A percentile compares a stretch with the other conserved stretches of the same genome.
These are phyloP conservation scores for Heliconius hortense DNA, from an alignment of 2,888 invertebrate genomes.

Conservation along the genomic window DNA sequence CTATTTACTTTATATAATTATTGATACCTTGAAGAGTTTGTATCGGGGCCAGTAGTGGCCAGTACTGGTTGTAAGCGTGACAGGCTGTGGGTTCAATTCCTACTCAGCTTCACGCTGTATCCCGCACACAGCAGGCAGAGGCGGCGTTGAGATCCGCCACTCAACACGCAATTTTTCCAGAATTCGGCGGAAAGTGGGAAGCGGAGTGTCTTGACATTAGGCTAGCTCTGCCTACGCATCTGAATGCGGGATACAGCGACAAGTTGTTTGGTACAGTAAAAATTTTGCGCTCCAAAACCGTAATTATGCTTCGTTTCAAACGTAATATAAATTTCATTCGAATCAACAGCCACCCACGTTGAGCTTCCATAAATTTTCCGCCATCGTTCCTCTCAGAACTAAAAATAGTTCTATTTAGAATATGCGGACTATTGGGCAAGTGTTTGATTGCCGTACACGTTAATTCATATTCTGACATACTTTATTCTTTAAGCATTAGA, in stretches of 20 bases:
- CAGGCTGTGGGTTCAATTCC: too few relatives aligned
- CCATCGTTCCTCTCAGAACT: conserved; percentile 37
- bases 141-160: too few relatives aligned
- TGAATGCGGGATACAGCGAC: too few relatives aligned
- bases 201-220: too few relatives aligned
- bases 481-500: background rate
- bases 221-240: too few relatives aligned
- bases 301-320: background rate
- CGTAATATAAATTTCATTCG: conserved; percentile 11
- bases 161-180: too few relatives aligned
- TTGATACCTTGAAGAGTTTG: background rate
- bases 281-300: background rate
- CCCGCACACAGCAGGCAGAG: too few relatives aligned
- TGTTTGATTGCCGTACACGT: conserved; percentile 15
- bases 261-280: too few relatives aligned
- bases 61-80: too few relatives aligned
- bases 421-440: conserved; percentile 32
- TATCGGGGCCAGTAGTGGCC: too few relatives aligned
- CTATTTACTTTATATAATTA: background rate
- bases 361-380: conserved; percentile 42
- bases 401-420: conserved; percentile 44
- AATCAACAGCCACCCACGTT: conserved; percentile 25
- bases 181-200: too few relatives aligned
- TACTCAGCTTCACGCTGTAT: too few relatives aligned
- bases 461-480: background rate